Conservation (phyloP, 2,797 vertebrate genomes). For the Danio albolineatus region DNA sequence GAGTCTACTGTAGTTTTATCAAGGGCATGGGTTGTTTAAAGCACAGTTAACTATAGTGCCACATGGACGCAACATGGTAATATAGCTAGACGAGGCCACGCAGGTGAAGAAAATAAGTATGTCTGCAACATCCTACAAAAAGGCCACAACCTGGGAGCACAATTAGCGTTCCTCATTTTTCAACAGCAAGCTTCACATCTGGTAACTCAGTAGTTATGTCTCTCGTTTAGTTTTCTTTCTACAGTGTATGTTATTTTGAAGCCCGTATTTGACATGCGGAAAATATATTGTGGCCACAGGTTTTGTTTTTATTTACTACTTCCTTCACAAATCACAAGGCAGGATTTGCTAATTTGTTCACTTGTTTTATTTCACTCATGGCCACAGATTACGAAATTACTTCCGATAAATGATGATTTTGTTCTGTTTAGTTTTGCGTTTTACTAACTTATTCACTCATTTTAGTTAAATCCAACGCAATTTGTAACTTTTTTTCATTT, state of each 20-base stretch:
- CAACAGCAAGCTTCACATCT: not conserved
- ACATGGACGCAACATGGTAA: slow-evolving; percentile 67
- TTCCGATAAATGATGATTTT: too few relatives aligned
- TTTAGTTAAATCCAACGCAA: too few relatives aligned
- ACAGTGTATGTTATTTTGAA: not conserved
- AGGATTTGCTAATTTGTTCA: too few relatives aligned
- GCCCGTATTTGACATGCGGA: too few relatives aligned
- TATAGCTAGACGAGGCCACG: slow-evolving; percentile 58
- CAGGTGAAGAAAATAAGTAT: slow-evolving; percentile 56
- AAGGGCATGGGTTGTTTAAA: slow-evolving; percentile 76
- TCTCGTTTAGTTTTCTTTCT: not conserved
- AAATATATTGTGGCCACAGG: too few relatives aligned
- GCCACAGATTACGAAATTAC: too few relatives aligned
- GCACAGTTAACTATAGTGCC: slow-evolving; percentile 70
- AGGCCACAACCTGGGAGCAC: slow-evolving; percentile 45
- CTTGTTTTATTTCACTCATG: too few relatives aligned
- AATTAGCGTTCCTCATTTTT: not conserved
- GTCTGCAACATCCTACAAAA: slow-evolving; percentile 48
- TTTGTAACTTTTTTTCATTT: too few relatives aligned
- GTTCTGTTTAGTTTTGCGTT: too few relatives aligned
- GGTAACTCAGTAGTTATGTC: slow-evolving; percentile 9
- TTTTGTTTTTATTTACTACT: too few relatives aligned
- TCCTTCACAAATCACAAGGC: too few relatives aligned
- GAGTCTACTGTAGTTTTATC: slow-evolving; percentile 70
- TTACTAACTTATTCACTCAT: too few relatives aligned